These are phyloP conservation scores for Halcyon chelicuti DNA, from an alignment of 2,797 vertebrate species.

Conservation along the genomic window DNA sequence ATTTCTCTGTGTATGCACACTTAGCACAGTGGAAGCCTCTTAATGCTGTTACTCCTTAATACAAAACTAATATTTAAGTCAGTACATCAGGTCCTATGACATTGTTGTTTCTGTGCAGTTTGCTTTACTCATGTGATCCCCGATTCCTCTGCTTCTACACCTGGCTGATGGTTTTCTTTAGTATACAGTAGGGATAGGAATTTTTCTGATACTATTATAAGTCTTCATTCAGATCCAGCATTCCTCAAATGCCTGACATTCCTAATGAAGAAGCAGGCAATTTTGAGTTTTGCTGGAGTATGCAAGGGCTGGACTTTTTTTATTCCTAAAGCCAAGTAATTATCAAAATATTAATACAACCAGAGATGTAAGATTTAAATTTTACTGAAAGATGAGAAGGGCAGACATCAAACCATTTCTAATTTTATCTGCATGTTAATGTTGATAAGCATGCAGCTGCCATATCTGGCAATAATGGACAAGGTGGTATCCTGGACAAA, in stretches of 20 bases:
- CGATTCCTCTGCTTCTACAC: background rate
- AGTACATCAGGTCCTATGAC: background rate
- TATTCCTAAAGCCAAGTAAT: background rate
- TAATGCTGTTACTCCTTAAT: background rate
- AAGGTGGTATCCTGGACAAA: background rate
- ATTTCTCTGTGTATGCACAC: background rate
- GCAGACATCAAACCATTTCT: background rate
- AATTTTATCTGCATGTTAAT: background rate
- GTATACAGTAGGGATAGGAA: background rate
- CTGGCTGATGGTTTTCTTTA: background rate
- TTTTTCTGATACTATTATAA: background rate
- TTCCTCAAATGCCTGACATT: slow-evolving; percentile 1
- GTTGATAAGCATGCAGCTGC: background rate
- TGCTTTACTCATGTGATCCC: background rate
- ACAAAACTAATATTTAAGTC: background rate
- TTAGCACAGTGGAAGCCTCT: background rate
- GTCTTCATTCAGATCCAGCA: background rate
- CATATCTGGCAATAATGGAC: background rate
- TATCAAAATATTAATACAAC: background rate
- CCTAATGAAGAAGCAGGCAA: background rate
- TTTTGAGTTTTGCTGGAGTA: background rate
- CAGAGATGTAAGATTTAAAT: background rate
- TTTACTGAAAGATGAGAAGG: background rate
- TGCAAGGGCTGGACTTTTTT: background rate
- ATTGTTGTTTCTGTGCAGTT: background rate